Evolutionary conservation across 2,888 invertebrate species (phyloP).

Genomic region (Congeria kusceri): DNA sequence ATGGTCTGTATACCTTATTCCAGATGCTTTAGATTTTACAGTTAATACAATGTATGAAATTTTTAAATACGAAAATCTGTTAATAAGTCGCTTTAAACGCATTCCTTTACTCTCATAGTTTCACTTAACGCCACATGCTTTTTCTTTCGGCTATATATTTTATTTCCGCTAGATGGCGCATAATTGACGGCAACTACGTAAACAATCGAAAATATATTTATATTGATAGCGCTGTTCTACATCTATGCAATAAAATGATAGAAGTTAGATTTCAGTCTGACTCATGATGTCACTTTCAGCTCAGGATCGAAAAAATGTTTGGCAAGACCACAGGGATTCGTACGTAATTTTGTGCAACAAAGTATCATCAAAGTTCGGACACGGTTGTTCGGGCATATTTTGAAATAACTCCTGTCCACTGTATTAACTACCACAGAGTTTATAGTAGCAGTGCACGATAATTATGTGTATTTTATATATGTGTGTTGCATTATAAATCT

Average conservation of each 20-base stretch:
- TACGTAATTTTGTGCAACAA: constrained; percentile 39
- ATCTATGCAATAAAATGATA: too few relatives aligned
- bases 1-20: too few relatives aligned
- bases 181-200: constrained; percentile 53
- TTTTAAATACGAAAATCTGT: too few relatives aligned
- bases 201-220: constrained; percentile 32
- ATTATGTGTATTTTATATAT: too few relatives aligned
- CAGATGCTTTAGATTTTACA: too few relatives aligned
- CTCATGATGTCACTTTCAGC: constrained; percentile 65
- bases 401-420: background rate
- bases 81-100: too few relatives aligned
- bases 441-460: too few relatives aligned
- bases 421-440: too few relatives aligned
- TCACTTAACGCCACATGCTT: background rate
- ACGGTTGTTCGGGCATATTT: background rate
- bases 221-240: background rate
- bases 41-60: too few relatives aligned
- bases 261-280: background rate
- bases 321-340: constrained; percentile 70
- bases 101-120: background rate
- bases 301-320: constrained; percentile 61
- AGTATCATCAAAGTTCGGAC: background rate
- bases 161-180: constrained; percentile 10
- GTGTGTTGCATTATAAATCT: too few relatives aligned
- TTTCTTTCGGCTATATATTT: background rate